Conservation (phyloP, 2,113 vertebrate genomes). For the Oreocharis arfaki region DNA sequence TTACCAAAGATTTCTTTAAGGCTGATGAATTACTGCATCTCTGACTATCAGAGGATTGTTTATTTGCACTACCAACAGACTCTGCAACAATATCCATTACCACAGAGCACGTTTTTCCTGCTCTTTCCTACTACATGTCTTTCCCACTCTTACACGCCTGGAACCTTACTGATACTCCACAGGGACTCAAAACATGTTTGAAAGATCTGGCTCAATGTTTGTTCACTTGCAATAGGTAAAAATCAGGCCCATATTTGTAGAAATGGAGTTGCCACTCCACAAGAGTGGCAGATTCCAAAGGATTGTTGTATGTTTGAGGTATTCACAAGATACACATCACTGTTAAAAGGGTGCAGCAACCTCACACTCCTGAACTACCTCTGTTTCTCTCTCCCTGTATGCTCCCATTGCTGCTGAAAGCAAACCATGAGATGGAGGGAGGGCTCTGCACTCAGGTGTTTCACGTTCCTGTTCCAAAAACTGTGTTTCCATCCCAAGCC, state of each 20-base stretch:
- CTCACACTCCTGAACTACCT: neutral
- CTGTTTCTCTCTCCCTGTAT: neutral
- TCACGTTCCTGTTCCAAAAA: neutral
- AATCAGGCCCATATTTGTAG: neutral
- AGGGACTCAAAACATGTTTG: neutral
- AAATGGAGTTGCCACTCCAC: neutral
- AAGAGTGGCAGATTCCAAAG: neutral
- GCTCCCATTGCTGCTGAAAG: neutral
- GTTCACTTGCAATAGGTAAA: neutral
- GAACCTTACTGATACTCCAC: neutral
- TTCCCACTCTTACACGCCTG: neutral
- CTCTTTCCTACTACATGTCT: neutral
- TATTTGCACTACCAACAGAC: neutral
- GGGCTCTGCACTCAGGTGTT: accelerated
- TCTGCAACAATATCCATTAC: accelerated
- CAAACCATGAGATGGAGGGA: neutral
- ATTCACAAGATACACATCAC: neutral
- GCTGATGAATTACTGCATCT: neutral
- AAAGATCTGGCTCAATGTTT: neutral
- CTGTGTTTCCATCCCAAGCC: neutral
- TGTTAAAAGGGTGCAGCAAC: neutral
- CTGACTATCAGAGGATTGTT: neutral
- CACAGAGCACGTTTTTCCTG: neutral
- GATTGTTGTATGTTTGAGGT: neutral
- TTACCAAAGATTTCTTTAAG: neutral